phyloP scores from a whole-genome alignment of 2,113 vertebrate genomes.

The Ictalurus furcatus region DNA sequence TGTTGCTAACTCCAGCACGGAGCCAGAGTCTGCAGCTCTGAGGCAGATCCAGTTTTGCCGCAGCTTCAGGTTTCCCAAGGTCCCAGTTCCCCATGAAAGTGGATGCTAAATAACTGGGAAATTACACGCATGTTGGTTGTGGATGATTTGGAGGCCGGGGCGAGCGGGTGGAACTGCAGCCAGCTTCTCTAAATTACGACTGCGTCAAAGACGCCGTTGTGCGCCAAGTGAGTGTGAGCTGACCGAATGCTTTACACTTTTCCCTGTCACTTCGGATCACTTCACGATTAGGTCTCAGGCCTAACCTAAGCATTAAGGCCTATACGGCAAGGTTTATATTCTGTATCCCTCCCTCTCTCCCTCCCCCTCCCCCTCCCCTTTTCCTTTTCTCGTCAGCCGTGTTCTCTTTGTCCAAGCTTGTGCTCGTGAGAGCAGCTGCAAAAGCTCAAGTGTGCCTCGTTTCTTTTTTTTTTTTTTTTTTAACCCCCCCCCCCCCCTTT shows the following conservation, averaged over 20 bases:
- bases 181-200: conserved; percentile 62
- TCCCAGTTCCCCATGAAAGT: conserved; percentile 50
- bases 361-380: not conserved
- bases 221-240: conserved; percentile 47
- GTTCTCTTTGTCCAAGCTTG: conserved; percentile 29
- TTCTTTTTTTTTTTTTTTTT: conserved; percentile 1
- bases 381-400: conserved; percentile 11
- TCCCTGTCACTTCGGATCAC: conserved; percentile 51
- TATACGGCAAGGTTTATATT: conserved; percentile 12
- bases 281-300: conserved; percentile 52
- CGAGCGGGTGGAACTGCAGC: conserved; percentile 30
- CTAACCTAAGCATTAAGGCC: conserved; percentile 7
- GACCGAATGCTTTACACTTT: conserved; percentile 59
- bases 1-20: conserved; percentile 1
- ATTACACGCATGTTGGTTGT: conserved; percentile 57
- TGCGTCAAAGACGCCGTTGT: conserved; percentile 56
- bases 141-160: conserved; percentile 52
- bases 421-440: conserved; percentile 41
- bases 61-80: conserved; percentile 57
- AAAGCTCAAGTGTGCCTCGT: conserved; percentile 28
- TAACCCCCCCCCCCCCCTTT: not conserved
- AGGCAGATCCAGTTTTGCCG: conserved; percentile 46
- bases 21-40: conserved; percentile 35
- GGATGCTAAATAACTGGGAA: conserved; percentile 60
- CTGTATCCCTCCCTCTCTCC: too few relatives aligned